Percentiles rank a stretch among this genome's conserved stretches.
These are phyloP conservation scores for Chrysocyon brachyurus DNA, from an alignment of 2,797 vertebrate genomes.

Conservation along the genomic window DNA sequence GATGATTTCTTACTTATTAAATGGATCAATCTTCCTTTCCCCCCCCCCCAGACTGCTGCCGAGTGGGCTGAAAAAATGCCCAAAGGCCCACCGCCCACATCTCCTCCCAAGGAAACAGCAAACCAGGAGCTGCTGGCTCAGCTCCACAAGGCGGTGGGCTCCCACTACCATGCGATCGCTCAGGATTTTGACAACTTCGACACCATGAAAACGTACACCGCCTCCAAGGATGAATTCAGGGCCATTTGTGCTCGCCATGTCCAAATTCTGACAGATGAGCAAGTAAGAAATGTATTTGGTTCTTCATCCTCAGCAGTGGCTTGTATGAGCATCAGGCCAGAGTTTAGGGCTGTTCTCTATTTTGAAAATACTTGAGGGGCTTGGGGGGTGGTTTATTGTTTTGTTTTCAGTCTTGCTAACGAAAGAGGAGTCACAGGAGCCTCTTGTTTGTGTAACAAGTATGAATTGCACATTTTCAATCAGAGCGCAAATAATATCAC, in stretches of 20 bases:
- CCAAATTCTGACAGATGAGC: slow-evolving; percentile 88
- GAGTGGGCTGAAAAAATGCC: slow-evolving; percentile 86
- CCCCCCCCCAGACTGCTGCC: slow-evolving; percentile 85
- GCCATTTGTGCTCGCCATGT: slow-evolving; percentile 85
- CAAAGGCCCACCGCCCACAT: slow-evolving; percentile 74
- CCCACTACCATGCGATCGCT: slow-evolving; percentile 82
- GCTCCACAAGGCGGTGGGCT: slow-evolving; percentile 82
- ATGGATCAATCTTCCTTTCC: slow-evolving; percentile 49
- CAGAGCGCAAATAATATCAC: not conserved
- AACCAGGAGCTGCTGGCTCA: slow-evolving; percentile 83
- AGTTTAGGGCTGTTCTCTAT: not conserved
- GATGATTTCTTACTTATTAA: not conserved
- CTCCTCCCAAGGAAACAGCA: slow-evolving; percentile 73
- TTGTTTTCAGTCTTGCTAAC: not conserved
- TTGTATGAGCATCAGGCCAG: fast-evolving
- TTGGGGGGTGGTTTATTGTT: not conserved
- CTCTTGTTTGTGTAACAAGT: not conserved
- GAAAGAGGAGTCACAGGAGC: not conserved
- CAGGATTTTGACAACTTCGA: slow-evolving; percentile 87
- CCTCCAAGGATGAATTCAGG: slow-evolving; percentile 88
- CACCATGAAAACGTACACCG: slow-evolving; percentile 74
- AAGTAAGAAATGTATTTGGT: slow-evolving; percentile 80
- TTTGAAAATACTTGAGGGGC: not conserved
- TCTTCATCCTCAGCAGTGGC: fast-evolving
- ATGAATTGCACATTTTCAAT: not conserved